A percentile compares a stretch with the other conserved stretches of the same genome.
These are phyloP conservation scores for Biston stratarius DNA, from an alignment of 2,888 invertebrate species.

Conservation along the genomic window DNA sequence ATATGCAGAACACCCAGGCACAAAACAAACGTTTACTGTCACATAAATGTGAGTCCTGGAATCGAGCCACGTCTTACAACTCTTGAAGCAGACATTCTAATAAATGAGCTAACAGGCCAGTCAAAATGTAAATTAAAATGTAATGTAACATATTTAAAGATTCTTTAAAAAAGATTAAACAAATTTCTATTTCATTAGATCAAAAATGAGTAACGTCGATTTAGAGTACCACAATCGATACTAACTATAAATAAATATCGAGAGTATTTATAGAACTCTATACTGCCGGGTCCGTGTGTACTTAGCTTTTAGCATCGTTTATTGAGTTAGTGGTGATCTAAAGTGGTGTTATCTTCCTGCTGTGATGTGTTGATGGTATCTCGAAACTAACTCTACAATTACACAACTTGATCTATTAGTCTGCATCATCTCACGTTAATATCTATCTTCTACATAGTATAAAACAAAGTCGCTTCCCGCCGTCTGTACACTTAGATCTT, in stretches of 20 bases:
- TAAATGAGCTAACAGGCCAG: too few species aligned
- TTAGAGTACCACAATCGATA: background rate
- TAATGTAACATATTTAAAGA: too few species aligned
- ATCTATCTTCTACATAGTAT: background rate
- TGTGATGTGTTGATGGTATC: slow-evolving; percentile 24
- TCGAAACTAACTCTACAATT: slow-evolving; percentile 1
- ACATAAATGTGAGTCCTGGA: too few species aligned
- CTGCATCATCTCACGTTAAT: background rate
- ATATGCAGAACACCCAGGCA: too few species aligned
- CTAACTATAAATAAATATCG: too few species aligned
- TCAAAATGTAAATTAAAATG: too few species aligned
- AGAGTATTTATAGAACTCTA: slow-evolving; percentile 15
- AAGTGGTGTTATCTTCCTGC: slow-evolving; percentile 26
- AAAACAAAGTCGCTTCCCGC: background rate
- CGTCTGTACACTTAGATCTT: too few species aligned
- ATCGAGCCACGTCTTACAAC: too few species aligned
- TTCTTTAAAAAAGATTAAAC: background rate
- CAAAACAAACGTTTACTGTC: too few species aligned
- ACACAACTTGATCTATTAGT: slow-evolving; percentile 7
- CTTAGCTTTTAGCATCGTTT: slow-evolving; percentile 34
- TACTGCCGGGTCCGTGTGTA: slow-evolving; percentile 19
- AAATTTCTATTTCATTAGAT: background rate
- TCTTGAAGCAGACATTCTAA: too few species aligned
- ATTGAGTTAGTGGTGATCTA: slow-evolving; percentile 31
- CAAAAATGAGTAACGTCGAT: too few species aligned